Evolutionary conservation across 2,888 invertebrate genomes (phyloP).

Genomic region (Clistopyga incitator): DNA sequence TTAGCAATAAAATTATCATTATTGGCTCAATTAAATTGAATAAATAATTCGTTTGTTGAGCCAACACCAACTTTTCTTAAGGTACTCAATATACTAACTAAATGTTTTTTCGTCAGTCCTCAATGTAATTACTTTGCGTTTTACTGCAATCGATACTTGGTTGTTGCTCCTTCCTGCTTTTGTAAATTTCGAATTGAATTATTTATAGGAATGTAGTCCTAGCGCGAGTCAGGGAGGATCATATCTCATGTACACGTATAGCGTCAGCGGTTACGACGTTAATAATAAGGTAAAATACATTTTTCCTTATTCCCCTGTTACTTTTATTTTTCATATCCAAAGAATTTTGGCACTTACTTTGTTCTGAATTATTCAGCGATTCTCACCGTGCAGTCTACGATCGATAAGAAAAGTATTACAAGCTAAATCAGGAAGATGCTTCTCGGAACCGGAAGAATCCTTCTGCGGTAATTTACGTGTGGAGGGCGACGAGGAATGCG

Average conservation of each 20-base stretch:
- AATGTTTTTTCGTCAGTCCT: too few species aligned
- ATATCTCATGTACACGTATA: conserved; percentile 98
- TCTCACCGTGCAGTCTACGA: conserved; percentile 97
- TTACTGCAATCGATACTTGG: neutral
- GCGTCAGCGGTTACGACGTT: conserved; percentile 97
- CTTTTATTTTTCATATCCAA: conserved; percentile 19
- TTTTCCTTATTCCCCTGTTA: neutral
- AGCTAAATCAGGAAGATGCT: conserved; percentile 96
- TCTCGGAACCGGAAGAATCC: conserved; percentile 97
- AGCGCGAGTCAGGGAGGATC: conserved; percentile 97
- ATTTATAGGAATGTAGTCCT: conserved; percentile 93
- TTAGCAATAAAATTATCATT: too few species aligned
- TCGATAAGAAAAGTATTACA: conserved; percentile 97
- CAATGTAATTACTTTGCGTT: neutral
- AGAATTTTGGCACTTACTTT: conserved; percentile 32
- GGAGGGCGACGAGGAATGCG: conserved; percentile 98
- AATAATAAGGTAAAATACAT: conserved; percentile 92
- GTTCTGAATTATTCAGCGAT: conserved; percentile 87
- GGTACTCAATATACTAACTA: too few species aligned
- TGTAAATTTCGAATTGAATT: neutral
- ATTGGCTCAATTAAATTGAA: too few species aligned
- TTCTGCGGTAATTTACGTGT: conserved; percentile 98
- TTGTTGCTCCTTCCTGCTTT: neutral
- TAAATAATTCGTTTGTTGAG: too few species aligned
- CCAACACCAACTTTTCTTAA: too few species aligned